Base-by-base conservation (phyloP, 1,140 invertebrate genomes). In the Lerema accius region DNA sequence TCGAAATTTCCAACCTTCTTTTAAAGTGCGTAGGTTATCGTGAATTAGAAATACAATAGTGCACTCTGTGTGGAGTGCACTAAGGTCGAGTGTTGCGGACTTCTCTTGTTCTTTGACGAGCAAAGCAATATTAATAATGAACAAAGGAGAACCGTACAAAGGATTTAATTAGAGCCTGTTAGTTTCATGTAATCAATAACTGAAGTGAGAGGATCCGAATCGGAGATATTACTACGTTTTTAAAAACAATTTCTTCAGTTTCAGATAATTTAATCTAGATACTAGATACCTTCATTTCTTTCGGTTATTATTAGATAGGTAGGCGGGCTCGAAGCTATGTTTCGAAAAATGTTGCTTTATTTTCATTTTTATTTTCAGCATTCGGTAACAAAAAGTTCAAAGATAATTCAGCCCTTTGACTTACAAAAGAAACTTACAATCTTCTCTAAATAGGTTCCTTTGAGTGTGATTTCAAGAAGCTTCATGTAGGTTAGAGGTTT, bases 11-110 rank as follows among this genome's bases (percentile, higher is more conserved):
- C 6, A 45, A 46, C 37, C 16, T 35, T 13, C 37, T 53, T 40
- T 53, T 40, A 40, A 51, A 51, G 19, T 51, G 49, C 49, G 32
- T 51, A 51, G 49, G 49, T 51, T 51, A 51, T n/a, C 37, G 35
- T 39, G 32, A 17, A 39, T 51, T 51, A 32, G 28, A 7, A 4
- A 32, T 7, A 7, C 7, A 7, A 32, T 32, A 9, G 2, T 10
- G 10, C 15, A 51, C 14, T 39, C n/a, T 4, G 19, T 51, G n/a
- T 16, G 16, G 16, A 32, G 32, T 51, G 15, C 14, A 51, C 5
- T 39, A 17, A 7, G 49, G 32, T 51, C 16, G 49, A 51, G 35
- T 37, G 7, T 51, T 51, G 13, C 7, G 9, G 15, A 26, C 35
- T 9, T 50, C 13, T 16, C 2, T n/a, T 16, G 14, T n/a, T 23